Evolutionary conservation across 2,888 invertebrate genomes (phyloP).

Genomic region (Lasiommata megera): DNA sequence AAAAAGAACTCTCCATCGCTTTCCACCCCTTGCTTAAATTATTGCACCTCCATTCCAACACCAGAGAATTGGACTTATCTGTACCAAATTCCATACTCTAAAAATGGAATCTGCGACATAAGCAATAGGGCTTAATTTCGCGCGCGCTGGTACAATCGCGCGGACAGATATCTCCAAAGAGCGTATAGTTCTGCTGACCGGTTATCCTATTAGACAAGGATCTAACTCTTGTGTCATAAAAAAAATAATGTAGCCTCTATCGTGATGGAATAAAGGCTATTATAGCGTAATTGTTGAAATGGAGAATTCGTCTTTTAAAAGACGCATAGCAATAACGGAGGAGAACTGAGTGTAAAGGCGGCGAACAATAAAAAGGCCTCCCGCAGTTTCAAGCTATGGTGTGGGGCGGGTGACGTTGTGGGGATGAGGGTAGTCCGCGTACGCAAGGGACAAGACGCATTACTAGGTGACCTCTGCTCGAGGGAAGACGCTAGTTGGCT

Average conservation of each 20-base stretch:
- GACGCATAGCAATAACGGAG: slow-evolving; percentile 48
- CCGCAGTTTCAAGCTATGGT: slow-evolving; percentile 40
- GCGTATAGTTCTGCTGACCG: slow-evolving; percentile 56
- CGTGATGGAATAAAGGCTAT: slow-evolving; percentile 31
- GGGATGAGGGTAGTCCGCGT: slow-evolving; percentile 47
- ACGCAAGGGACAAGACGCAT: slow-evolving; percentile 56
- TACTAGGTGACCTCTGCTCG: slow-evolving; percentile 30
- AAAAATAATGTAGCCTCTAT: slow-evolving; percentile 39
- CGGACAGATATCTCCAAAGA: slow-evolving; percentile 67
- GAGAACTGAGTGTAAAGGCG: slow-evolving; percentile 53
- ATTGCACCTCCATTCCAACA: slow-evolving; percentile 67
- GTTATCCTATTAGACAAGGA: slow-evolving; percentile 61
- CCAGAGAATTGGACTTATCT: slow-evolving; percentile 49
- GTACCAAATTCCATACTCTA: slow-evolving; percentile 32
- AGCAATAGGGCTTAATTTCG: slow-evolving; percentile 37
- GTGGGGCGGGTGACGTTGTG: slow-evolving; percentile 38
- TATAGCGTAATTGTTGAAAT: slow-evolving; percentile 33
- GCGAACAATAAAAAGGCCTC: slow-evolving; percentile 64
- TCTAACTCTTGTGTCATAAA: slow-evolving; percentile 49
- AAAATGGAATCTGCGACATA: slow-evolving; percentile 43
- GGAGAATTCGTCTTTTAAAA: slow-evolving; percentile 61
- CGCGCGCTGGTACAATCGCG: slow-evolving; percentile 37
- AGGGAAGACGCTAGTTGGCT: neutral
- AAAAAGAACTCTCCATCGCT: slow-evolving; percentile 79
- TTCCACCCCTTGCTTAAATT: slow-evolving; percentile 81